Conservation (phyloP, 2,888 invertebrate species). For the Spisula subtruncata region DNA sequence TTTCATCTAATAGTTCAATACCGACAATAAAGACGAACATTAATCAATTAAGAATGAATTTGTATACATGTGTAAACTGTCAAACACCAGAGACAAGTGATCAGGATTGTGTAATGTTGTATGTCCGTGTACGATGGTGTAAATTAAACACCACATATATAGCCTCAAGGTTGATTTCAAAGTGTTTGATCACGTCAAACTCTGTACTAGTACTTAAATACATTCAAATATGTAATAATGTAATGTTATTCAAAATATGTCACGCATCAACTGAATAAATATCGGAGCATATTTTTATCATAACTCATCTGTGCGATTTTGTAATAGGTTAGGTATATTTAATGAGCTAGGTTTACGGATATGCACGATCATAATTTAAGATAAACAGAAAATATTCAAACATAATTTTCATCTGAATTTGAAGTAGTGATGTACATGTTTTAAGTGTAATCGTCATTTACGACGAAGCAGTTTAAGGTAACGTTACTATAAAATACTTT, state of each 20-base stretch:
- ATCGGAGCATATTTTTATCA: neutral
- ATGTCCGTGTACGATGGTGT: neutral
- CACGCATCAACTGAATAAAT: neutral
- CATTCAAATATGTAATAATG: neutral
- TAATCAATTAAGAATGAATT: neutral
- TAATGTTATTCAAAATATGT: conserved; percentile 5
- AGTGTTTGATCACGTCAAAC: neutral
- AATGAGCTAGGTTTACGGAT: neutral
- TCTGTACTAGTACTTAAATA: neutral
- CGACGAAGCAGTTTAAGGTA: no score
- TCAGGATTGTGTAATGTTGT: neutral
- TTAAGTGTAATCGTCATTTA: no score
- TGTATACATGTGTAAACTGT: neutral
- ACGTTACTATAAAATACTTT: no score
- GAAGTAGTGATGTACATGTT: no score
- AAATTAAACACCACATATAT: neutral
- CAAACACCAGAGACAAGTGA: neutral
- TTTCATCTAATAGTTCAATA: no score
- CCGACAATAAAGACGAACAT: neutral
- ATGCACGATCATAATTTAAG: neutral
- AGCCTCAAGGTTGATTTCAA: neutral
- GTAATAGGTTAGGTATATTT: neutral
- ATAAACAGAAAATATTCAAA: no score
- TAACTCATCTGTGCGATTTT: neutral
- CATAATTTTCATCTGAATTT: no score